These are phyloP conservation scores for Sebastes glaucus DNA, from an alignment of 2,797 vertebrate genomes.

Conservation along the genomic window DNA sequence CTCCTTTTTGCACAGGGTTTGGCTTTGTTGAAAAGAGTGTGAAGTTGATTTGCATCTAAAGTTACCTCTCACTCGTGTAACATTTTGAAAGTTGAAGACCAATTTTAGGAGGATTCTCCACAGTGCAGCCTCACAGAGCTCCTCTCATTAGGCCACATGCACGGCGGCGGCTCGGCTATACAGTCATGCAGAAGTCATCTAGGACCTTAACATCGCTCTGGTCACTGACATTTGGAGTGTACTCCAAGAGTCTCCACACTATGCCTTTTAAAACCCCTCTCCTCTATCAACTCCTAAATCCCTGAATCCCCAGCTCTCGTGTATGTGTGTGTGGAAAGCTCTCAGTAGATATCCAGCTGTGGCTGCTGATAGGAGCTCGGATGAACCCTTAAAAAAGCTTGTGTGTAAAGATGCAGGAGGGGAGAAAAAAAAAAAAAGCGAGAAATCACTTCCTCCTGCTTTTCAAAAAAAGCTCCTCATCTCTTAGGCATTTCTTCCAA, in stretches of 20 bases:
- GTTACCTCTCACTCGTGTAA: constrained; percentile 66
- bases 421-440: background rate
- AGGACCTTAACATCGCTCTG: constrained; percentile 58
- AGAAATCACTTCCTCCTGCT: constrained; percentile 29
- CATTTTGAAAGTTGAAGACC: constrained; percentile 75
- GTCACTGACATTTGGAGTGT: constrained; percentile 58
- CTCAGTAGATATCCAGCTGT: constrained; percentile 59
- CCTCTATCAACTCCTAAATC: constrained; percentile 57
- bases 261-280: constrained; percentile 47
- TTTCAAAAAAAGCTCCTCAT: constrained; percentile 16
- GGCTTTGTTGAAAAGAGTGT: constrained; percentile 57
- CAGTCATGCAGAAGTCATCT: constrained; percentile 64
- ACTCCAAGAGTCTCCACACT: constrained; percentile 56
- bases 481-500: constrained; percentile 22
- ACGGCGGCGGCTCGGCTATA: constrained; percentile 32
- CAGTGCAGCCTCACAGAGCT: constrained; percentile 47
- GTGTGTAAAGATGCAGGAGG: constrained; percentile 44
- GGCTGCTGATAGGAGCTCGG: constrained; percentile 49
- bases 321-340: constrained; percentile 11
- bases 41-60: constrained; percentile 72
- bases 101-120: constrained; percentile 80
- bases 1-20: constrained; percentile 20
- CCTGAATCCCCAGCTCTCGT: constrained; percentile 30
- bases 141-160: constrained; percentile 67
- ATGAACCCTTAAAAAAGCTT: constrained; percentile 60